Conservation (phyloP, 2,797 vertebrate genomes). For the Chelon labrosus region DNA sequence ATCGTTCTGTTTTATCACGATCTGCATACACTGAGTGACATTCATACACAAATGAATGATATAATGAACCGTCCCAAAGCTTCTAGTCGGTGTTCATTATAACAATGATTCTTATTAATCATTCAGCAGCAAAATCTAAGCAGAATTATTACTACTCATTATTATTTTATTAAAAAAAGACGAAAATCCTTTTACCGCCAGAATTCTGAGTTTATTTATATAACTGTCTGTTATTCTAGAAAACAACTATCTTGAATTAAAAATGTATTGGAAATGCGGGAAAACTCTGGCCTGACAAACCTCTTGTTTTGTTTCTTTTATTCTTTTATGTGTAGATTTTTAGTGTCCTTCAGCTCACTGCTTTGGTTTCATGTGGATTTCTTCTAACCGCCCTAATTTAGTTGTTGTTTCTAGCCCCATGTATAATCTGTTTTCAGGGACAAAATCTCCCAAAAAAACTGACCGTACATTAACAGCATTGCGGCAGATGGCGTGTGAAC, state of each 20-base stretch:
- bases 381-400: not conserved
- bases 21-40: slow-evolving; percentile 13
- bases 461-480: not conserved
- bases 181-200: not conserved
- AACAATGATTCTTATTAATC: slow-evolving; percentile 18
- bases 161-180: not conserved
- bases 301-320: not conserved
- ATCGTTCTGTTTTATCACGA: slow-evolving; percentile 34
- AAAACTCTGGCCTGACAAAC: not conserved
- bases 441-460: not conserved
- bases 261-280: not conserved
- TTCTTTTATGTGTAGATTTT: no score
- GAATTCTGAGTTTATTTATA: not conserved
- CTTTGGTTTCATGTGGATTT: not conserved
- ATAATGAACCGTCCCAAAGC: slow-evolving; percentile 12
- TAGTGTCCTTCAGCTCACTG: not conserved
- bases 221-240: slow-evolving; percentile 1
- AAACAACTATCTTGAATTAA: not conserved
- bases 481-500: not conserved
- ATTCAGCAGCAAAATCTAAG: not conserved
- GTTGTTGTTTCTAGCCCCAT: not conserved
- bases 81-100: not conserved
- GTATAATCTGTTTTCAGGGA: not conserved
- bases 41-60: slow-evolving; percentile 34
- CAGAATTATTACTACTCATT: not conserved